Evolutionary conservation across 2,888 invertebrate species (phyloP), one percentile per base, ranked within the genome.

Genomic region (Cataglyphis rosenhaueri): DNA sequence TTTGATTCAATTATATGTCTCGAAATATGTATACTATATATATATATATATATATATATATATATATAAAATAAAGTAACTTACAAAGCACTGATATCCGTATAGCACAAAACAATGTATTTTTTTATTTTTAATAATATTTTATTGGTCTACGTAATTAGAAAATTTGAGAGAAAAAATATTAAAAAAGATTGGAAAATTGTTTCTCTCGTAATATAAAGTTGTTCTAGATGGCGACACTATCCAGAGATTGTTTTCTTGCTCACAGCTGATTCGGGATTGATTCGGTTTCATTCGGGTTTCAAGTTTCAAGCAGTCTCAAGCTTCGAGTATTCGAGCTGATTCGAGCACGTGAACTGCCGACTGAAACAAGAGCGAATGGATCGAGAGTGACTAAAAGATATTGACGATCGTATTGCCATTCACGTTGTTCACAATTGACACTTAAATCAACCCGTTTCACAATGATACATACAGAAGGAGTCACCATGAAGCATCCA

Each of bases 401-500:
- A 12, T 15, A 15, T 15, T 44, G 44, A 52, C 52, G 6, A n/a
- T 52, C n/a, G 52, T n/a, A 8, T 52, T n/a, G n/a, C 52, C 52
- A 52, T n/a, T 52, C 52, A 52, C 52, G 52, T n/a, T 2, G 2
- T n/a, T 52, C 2, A n/a, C n/a, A 52, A n/a, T 5, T 52, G n/a
- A 29, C n/a, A 1, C 12, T 1, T 35, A 5, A 12, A 71, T 15
- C 55, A 15, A 70, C 15, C 15, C 52, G 18, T 57, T 73, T 21
- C 18, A n/a, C 18, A 6, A 32, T 44, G 32, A 44, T 29, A n/a
- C 52, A 18, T 1, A 3, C 44, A 10, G 52, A 18, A 0, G 25
- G 21, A 12, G 2, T 12, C 9, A 73, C 41, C 1, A 89, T 85
- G 87, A 73, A 25, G 44, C 83, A 87, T 10, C 66, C 83, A 5